Base-by-base conservation (phyloP, 1,140 invertebrate species). In the Lordiphosa stackelbergi region DNA sequence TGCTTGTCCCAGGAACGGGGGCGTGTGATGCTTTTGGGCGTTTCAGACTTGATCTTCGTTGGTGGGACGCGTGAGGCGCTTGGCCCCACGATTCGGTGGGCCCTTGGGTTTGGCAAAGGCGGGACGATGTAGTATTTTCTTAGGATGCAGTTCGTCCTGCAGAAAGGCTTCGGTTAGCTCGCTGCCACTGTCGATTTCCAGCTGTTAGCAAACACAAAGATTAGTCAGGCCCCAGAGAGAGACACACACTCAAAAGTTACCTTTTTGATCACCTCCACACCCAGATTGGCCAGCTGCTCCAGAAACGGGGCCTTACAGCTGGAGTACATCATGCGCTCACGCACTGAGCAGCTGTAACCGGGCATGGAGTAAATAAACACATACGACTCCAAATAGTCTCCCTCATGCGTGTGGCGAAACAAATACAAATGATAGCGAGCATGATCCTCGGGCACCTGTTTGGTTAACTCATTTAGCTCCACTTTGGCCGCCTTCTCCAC, bases 301-400 rank as follows among this genome's bases (percentile, higher is more conserved):
- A 96, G 89, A 42, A 99, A 91, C 12, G 95, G 94, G 64, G 92
- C 93, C 89, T 98, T 98, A 87, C 96, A 98, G 70, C 96, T 98
- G 1, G 97, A 98, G 89, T 99, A 99, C 73, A 99, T 90, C 97
- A 99, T 99, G 73, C 97, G 91, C 88, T 99, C 97, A 88, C 97
- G 98, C 61, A 99, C 96, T 58, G 95, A 93, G 84, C 96, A 97
- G 43, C 90, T 94, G 87, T 97, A 98, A 6, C 96, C 96, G 13
- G 97, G 97, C 95, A 98, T 98, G 8, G 96, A 97, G 89, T 99
- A 99, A 73, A 99, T 96, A 88, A 99, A 99, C 43, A 99, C 95
- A 97, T 90, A 81, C 79, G 92, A 94, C 77, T 97, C 93, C 73
- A 94, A 90, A 65, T 93, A 94, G 88, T 97, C 95, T 51, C 96